A percentile compares a stretch with the other conserved stretches of the same genome.
Evolutionary conservation across 2,888 invertebrate genomes (phyloP).

Genomic region (Dorcus hopei): DNA sequence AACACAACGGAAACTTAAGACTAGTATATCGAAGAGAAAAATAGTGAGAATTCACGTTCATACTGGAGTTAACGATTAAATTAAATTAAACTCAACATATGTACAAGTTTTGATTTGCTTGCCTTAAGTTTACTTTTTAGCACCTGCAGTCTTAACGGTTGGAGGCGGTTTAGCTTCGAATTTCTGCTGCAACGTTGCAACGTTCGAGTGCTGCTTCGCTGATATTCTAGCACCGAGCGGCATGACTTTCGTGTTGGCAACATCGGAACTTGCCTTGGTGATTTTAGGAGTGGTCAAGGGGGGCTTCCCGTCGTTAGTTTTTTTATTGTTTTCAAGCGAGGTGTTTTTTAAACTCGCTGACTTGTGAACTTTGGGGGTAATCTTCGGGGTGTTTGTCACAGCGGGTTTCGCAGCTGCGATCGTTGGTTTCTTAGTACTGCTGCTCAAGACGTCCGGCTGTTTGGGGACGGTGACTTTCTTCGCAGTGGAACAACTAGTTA

Average conservation of each 20-base stretch:
- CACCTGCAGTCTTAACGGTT: slow-evolving; percentile 16
- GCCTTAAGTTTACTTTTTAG: slow-evolving; percentile 9
- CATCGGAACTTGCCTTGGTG: slow-evolving; percentile 21
- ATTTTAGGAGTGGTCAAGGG: slow-evolving; percentile 23
- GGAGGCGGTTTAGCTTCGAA: slow-evolving; percentile 59
- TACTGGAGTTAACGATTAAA: slow-evolving; percentile 2
- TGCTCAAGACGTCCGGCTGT: slow-evolving; percentile 62
- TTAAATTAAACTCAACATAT: not conserved
- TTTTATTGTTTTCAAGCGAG: slow-evolving; percentile 45
- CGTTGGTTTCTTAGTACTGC: slow-evolving; percentile 39
- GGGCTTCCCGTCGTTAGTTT: slow-evolving; percentile 28
- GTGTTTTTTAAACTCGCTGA: slow-evolving; percentile 46
- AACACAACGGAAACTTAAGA: slow-evolving; percentile 15
- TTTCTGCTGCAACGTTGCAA: slow-evolving; percentile 75
- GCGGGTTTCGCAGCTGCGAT: slow-evolving; percentile 41
- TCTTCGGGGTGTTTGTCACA: slow-evolving; percentile 44
- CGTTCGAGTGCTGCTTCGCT: slow-evolving; percentile 62
- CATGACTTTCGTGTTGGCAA: slow-evolving; percentile 28
- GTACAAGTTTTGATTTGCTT: slow-evolving; percentile 9
- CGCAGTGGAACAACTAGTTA: slow-evolving; percentile 65
- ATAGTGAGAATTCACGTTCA: not conserved
- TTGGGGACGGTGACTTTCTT: slow-evolving; percentile 44
- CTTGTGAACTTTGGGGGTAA: slow-evolving; percentile 50
- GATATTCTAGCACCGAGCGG: slow-evolving; percentile 52
- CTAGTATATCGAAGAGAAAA: slow-evolving; percentile 7